Evolutionary conservation across 2,797 vertebrate species (phyloP), one percentile per base, ranked within the genome.

Genomic region (Triplophysa yarkandensis): DNA sequence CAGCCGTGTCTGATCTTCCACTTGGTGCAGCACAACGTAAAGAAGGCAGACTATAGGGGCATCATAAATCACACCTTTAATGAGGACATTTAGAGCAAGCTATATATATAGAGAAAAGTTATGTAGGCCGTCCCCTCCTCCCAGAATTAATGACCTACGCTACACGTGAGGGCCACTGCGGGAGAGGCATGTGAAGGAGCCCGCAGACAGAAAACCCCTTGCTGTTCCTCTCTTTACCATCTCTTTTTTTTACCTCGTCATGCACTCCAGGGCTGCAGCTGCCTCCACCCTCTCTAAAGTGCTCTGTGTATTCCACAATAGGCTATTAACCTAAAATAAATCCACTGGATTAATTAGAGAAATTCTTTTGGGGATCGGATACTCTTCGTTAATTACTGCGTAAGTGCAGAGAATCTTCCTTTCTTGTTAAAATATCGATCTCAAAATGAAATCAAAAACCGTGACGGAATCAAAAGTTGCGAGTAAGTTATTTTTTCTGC

Each of bases 21-120:
- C 36, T 62, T 65, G 64, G 65, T 23, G 23, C 55, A 68, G 67
- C 44, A 72, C 44, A 44, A 55, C 28, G n/a, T 48, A 19, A 71
- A 68, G 72, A 64, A 50, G 48, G 54, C 52, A 14, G 68, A 77
- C 80, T n/a, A 25, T 14, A 36, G 50, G 73, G 66, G 68, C 69
- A 69, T 82, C 78, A 77, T 85, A 79, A 81, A 83, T 85, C 80
- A 83, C 57, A 78, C 52, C 52, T 82, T 65, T 83, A 83, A 78
- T 80, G 78, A 82, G 80, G 67, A 79, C 54, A 81, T 83, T 80
- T 82, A 82, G 62, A 71, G 63, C 77, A 71, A 54, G 36, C 74
- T 82, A 79, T 80, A 75, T 84, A 78, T 80, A 46, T 46, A 46
- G n/a, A 46, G 65, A 71, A 64, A 78, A 77, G 58, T 71, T 78